phyloP scores from a whole-genome alignment of 2,888 invertebrate species.

The Orgyia antiqua region DNA sequence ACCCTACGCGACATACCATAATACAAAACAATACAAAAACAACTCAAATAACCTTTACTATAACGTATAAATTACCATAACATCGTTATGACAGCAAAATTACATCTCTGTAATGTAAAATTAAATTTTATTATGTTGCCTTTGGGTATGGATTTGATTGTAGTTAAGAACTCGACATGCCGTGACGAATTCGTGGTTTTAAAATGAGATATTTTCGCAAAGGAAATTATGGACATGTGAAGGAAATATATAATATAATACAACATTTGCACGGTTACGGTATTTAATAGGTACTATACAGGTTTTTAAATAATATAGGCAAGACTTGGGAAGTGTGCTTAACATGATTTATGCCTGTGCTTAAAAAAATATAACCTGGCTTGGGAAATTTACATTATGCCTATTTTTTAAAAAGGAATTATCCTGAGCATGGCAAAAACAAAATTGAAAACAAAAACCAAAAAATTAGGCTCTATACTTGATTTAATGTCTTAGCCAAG shows the following conservation, averaged over 20 bases:
- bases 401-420: too few relatives aligned
- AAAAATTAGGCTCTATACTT: too few relatives aligned
- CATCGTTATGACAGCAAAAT: background rate
- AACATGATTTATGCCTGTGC: too few relatives aligned
- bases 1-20: slow-evolving; percentile 42
- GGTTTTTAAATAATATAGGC: too few relatives aligned
- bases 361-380: background rate
- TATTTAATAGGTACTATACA: slow-evolving; percentile 1
- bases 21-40: slow-evolving; percentile 9
- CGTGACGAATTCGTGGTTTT: slow-evolving; percentile 33
- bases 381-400: background rate
- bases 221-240: slow-evolving; percentile 29
- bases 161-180: slow-evolving; percentile 14
- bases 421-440: too few relatives aligned
- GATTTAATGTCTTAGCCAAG: too few relatives aligned
- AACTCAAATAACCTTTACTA: accelerated
- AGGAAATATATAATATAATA: slow-evolving; percentile 17
- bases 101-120: slow-evolving; percentile 1
- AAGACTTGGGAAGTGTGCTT: too few relatives aligned
- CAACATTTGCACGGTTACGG: slow-evolving; percentile 13
- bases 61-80: slow-evolving; percentile 15
- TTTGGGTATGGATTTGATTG: slow-evolving; percentile 7
- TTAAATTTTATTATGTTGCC: background rate
- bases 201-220: slow-evolving; percentile 41
- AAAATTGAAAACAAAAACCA: too few relatives aligned